Percentiles rank a stretch among this genome's conserved stretches.
These are phyloP conservation scores for Drosophila sechellia DNA, from an alignment of 1,140 invertebrate species.

Conservation along the genomic window DNA sequence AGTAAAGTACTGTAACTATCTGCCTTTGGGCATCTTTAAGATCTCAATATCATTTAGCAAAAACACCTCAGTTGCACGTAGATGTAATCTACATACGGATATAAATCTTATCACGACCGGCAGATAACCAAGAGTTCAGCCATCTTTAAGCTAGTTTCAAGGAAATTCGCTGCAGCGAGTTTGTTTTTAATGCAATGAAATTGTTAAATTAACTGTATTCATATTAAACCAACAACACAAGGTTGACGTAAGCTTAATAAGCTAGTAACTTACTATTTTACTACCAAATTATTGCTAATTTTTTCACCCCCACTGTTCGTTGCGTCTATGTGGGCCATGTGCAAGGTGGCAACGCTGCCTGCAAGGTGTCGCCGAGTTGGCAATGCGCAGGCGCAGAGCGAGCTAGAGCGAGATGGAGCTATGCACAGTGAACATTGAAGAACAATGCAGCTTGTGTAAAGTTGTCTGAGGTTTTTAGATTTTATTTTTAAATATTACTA, in stretches of 20 bases:
- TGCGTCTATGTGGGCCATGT: slow-evolving; percentile 23
- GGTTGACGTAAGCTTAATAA: too few species aligned
- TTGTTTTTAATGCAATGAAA: neutral
- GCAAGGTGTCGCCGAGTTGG: slow-evolving; percentile 54
- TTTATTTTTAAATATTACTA: too few species aligned
- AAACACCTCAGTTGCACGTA: neutral
- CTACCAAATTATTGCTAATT: neutral
- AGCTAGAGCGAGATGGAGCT: neutral
- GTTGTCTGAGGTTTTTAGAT: too few species aligned
- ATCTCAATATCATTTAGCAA: neutral
- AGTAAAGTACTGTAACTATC: neutral
- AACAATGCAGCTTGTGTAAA: neutral
- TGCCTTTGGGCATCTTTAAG: neutral
- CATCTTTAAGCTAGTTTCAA: slow-evolving; percentile 2
- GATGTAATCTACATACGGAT: neutral
- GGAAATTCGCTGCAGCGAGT: neutral
- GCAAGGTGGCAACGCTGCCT: slow-evolving; percentile 61
- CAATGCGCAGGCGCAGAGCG: slow-evolving; percentile 55
- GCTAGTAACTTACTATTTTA: too few species aligned
- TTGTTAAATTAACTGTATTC: too few species aligned
- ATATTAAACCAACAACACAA: too few species aligned
- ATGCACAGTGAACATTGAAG: neutral
- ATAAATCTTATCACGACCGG: slow-evolving; percentile 1
- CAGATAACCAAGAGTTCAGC: slow-evolving; percentile 1
- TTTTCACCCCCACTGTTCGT: slow-evolving; percentile 25